Percentiles rank a stretch among this genome's conserved stretches.
These are phyloP conservation scores for Tetropium fuscum DNA, from an alignment of 2,888 invertebrate species.

Conservation along the genomic window DNA sequence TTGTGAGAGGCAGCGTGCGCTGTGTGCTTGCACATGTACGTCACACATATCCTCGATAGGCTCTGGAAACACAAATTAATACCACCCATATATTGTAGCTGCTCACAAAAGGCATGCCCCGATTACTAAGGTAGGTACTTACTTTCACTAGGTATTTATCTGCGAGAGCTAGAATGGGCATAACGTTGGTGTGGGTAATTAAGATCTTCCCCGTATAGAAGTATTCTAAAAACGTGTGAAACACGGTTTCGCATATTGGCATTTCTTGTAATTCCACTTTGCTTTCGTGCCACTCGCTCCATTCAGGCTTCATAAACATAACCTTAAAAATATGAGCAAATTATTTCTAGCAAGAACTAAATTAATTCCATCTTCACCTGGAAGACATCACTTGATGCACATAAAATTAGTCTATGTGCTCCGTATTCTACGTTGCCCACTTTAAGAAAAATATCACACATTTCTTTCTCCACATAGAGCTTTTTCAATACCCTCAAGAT, in stretches of 20 bases:
- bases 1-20: constrained; percentile 86
- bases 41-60: constrained; percentile 83
- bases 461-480: constrained; percentile 85
- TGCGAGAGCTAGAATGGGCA: constrained; percentile 89
- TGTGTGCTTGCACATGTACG: constrained; percentile 90
- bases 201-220: constrained; percentile 92
- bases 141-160: constrained; percentile 96
- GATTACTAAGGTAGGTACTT: too few relatives aligned
- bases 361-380: constrained; percentile 72
- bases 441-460: constrained; percentile 90
- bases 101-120: too few relatives aligned
- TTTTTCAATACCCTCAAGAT: constrained; percentile 85
- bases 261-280: constrained; percentile 88
- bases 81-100: not conserved
- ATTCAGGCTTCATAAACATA: constrained; percentile 95
- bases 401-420: constrained; percentile 90
- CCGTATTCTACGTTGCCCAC: constrained; percentile 87
- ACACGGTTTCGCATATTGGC: constrained; percentile 84
- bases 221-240: constrained; percentile 87
- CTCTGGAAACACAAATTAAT: constrained; percentile 69
- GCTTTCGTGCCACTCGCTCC: constrained; percentile 91
- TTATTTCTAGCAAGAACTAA: too few relatives aligned
- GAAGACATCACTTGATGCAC: constrained; percentile 95
- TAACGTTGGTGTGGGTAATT: constrained; percentile 85
- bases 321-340: constrained; percentile 73